A percentile compares a stretch with the other conserved stretches of the same genome.
Conservation (phyloP, 1,140 invertebrate genomes). For the Phocides pigmalion region DNA sequence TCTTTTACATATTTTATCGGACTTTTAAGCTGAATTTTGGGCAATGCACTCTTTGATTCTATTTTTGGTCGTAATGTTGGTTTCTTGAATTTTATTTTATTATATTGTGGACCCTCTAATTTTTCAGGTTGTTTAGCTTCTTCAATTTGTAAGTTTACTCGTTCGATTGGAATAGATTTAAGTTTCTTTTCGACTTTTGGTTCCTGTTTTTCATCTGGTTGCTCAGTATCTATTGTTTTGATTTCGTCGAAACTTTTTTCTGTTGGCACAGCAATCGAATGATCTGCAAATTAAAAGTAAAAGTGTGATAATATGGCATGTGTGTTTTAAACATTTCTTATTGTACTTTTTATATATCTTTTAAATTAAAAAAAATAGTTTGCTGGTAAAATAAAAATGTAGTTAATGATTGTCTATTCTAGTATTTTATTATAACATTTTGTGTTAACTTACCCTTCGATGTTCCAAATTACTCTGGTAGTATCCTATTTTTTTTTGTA, state of each 20-base stretch:
- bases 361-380: no score
- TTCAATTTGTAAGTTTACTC: conserved; percentile 67
- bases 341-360: no score
- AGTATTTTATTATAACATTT: no score
- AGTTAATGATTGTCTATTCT: no score
- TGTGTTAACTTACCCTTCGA: no score
- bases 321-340: no score
- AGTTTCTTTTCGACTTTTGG: conserved; percentile 46
- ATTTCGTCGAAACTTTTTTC: conserved; percentile 14
- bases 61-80: conserved; percentile 76
- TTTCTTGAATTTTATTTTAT: conserved; percentile 86
- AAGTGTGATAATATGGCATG: no score
- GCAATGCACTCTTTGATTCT: conserved; percentile 81
- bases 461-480: no score
- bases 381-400: no score
- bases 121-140: conserved; percentile 72
- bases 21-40: conserved; percentile 87
- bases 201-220: conserved; percentile 9
- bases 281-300: conserved; percentile 1
- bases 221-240: no score
- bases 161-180: conserved; percentile 55
- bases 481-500: no score
- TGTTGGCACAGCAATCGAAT: not conserved
- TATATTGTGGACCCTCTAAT: conserved; percentile 83
- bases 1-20: conserved; percentile 85